A percentile compares a stretch with the other conserved stretches of the same genome.
These are phyloP conservation scores for Nomia melanderi DNA, from an alignment of 1,140 invertebrate genomes.

Conservation along the genomic window DNA sequence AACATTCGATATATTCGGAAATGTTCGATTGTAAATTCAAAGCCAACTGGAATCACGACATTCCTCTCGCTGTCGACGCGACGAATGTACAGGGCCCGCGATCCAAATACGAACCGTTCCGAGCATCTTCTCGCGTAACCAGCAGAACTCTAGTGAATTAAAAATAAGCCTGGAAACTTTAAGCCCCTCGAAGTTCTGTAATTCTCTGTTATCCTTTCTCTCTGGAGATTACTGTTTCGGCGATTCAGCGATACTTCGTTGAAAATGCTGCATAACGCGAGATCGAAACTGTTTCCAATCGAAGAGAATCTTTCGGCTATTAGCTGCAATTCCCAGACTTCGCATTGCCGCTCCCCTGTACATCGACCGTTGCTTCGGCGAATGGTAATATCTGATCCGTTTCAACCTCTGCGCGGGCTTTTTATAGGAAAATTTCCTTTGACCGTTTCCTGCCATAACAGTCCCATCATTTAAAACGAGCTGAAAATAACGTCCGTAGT, in stretches of 20 bases:
- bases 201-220: constrained; percentile 14
- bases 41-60: constrained; percentile 8
- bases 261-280: constrained; percentile 6
- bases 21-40: constrained; percentile 37
- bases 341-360: too few species aligned
- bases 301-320: constrained; percentile 25
- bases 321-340: constrained; percentile 36
- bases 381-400: neutral
- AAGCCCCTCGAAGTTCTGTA: constrained; percentile 20
- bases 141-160: constrained; percentile 30
- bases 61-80: neutral
- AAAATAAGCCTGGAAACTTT: constrained; percentile 39
- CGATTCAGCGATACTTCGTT: constrained; percentile 39
- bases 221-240: neutral
- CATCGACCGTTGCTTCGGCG: neutral
- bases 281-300: neutral
- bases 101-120: neutral
- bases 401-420: neutral
- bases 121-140: neutral
- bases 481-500: too few species aligned
- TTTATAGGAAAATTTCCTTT: neutral
- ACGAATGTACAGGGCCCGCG: neutral
- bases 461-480: too few species aligned
- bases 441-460: neutral
- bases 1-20: constrained; percentile 25